These are phyloP conservation scores for Epinotia demarniana DNA, from an alignment of 2,888 invertebrate genomes.

Conservation along the genomic window DNA sequence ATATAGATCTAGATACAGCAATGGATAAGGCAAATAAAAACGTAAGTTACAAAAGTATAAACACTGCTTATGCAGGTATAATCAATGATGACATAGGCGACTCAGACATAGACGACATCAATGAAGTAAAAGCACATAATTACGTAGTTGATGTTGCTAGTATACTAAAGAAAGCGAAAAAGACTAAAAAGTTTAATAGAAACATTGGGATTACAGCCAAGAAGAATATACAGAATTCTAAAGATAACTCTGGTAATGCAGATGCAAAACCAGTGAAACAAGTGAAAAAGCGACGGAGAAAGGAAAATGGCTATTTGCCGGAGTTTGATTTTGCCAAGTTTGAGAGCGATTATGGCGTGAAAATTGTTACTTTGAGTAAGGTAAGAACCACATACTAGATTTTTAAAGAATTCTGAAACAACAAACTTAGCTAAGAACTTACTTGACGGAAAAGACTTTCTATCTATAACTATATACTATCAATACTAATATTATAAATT, in stretches of 20 bases:
- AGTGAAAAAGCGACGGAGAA: too few relatives aligned
- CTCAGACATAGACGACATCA: not conserved
- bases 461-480: too few relatives aligned
- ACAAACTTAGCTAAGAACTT: too few relatives aligned
- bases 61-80: not conserved
- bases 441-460: not conserved
- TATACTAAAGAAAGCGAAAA: constrained; percentile 7
- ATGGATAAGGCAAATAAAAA: not conserved
- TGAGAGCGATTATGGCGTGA: constrained; percentile 14
- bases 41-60: not conserved
- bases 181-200: not conserved
- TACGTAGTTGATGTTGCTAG: not conserved
- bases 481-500: not conserved
- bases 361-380: constrained; percentile 33
- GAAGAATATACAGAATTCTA: not conserved
- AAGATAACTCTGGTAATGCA: not conserved
- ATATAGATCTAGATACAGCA: not conserved
- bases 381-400: not conserved
- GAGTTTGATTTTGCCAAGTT: constrained; percentile 26
- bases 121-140: not conserved
- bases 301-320: constrained; percentile 25
- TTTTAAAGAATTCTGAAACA: not conserved
- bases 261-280: too few relatives aligned
- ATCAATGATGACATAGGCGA: not conserved
- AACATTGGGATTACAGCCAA: not conserved